Conservation (phyloP, 1,140 invertebrate genomes). For the Neodiprion lecontei region DNA sequence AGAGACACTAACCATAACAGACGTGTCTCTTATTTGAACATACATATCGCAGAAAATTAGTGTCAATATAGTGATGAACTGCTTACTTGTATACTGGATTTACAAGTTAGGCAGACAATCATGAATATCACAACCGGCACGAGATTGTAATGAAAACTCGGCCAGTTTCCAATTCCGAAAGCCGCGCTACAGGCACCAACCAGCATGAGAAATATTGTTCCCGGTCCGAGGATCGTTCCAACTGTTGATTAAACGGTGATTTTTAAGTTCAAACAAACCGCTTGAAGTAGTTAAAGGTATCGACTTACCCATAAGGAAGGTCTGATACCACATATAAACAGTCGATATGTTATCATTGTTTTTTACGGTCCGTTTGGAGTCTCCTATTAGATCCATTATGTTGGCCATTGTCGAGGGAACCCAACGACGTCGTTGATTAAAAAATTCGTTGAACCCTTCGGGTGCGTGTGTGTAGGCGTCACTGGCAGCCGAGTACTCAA, state of each 20-base stretch:
- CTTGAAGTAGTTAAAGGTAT: not conserved
- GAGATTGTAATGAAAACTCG: conserved; percentile 80
- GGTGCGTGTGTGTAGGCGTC: conserved; percentile 92
- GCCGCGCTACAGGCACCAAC: conserved; percentile 86
- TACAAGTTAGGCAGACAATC: conserved; percentile 75
- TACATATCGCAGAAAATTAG: too few relatives aligned
- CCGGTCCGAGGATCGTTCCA: conserved; percentile 81
- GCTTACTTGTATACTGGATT: conserved; percentile 75
- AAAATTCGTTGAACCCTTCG: conserved; percentile 88
- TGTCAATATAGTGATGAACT: too few relatives aligned
- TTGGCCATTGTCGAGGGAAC: conserved; percentile 90
- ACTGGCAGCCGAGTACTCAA: conserved; percentile 90
- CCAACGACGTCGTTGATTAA: conserved; percentile 87
- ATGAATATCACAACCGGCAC: conserved; percentile 79
- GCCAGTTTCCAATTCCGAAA: conserved; percentile 79
- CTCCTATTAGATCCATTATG: conserved; percentile 81
- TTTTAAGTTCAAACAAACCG: conserved; percentile 29
- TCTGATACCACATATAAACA: conserved; percentile 84
- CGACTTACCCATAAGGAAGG: conserved; percentile 61
- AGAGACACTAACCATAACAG: too few relatives aligned
- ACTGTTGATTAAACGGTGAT: conserved; percentile 63
- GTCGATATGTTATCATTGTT: conserved; percentile 87
- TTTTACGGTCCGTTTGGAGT: conserved; percentile 76
- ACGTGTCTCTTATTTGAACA: too few relatives aligned
- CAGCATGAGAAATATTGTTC: conserved; percentile 90